Percentiles rank a stretch among this genome's conserved stretches.
phyloP scores from a whole-genome alignment of 2,888 invertebrate genomes.

The Brassicogethes aeneus region DNA sequence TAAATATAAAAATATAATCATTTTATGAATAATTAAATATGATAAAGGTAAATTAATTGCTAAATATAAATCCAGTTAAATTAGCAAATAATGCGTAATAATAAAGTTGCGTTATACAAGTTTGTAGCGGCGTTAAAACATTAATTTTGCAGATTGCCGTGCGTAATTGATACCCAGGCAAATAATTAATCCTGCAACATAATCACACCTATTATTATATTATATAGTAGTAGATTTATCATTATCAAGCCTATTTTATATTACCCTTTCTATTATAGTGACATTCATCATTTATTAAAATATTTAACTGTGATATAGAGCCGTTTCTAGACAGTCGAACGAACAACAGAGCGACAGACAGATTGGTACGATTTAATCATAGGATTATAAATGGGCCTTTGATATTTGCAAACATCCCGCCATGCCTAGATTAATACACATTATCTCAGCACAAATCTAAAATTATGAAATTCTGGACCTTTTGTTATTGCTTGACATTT shows the following conservation, averaged over 20 bases:
- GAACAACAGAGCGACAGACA: slow-evolving; percentile 18
- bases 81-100: slow-evolving; percentile 14
- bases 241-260: slow-evolving; percentile 20
- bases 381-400: slow-evolving; percentile 22
- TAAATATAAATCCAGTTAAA: slow-evolving; percentile 20
- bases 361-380: slow-evolving; percentile 23
- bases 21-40: too few species aligned
- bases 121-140: slow-evolving; percentile 21
- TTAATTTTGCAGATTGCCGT: slow-evolving; percentile 23
- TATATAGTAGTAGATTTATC: slow-evolving; percentile 16
- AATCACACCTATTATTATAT: slow-evolving; percentile 18
- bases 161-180: slow-evolving; percentile 20
- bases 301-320: slow-evolving; percentile 22
- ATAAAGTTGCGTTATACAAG: slow-evolving; percentile 20
- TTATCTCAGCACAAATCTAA: slow-evolving; percentile 1
- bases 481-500: background rate
- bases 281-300: slow-evolving; percentile 23
- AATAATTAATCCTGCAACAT: slow-evolving; percentile 24
- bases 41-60: slow-evolving; percentile 16
- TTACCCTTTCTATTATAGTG: slow-evolving; percentile 11
- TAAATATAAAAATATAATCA: too few species aligned
- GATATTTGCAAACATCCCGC: slow-evolving; percentile 14
- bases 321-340: slow-evolving; percentile 3
- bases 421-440: slow-evolving; percentile 1
- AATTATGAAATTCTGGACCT: background rate